Evolutionary conservation across 2,888 invertebrate genomes (phyloP).

Genomic region (Ennomos quercinarius): DNA sequence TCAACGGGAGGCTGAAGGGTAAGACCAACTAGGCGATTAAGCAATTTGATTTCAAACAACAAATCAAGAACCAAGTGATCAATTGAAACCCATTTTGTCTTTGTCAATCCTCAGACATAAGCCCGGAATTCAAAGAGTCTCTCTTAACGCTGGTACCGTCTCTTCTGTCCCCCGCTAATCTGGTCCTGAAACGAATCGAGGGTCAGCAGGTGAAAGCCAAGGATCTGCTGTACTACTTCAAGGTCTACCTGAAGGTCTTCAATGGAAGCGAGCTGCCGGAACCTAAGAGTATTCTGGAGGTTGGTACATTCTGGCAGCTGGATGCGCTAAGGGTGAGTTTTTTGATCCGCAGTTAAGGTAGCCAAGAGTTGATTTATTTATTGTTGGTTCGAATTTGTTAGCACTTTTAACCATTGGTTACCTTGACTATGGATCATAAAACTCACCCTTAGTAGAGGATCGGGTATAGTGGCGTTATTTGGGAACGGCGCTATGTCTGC

Average conservation of each 20-base stretch:
- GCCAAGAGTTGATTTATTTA: too few relatives aligned
- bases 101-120: conserved; percentile 89
- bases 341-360: too few relatives aligned
- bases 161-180: conserved; percentile 93
- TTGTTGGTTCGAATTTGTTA: too few relatives aligned
- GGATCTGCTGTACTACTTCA: conserved; percentile 98
- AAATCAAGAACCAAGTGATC: too few relatives aligned
- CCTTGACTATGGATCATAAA: too few relatives aligned
- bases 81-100: too few relatives aligned
- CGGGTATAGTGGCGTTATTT: too few relatives aligned
- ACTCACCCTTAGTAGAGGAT: too few relatives aligned
- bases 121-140: conserved; percentile 94
- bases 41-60: too few relatives aligned
- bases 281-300: conserved; percentile 98
- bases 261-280: conserved; percentile 98
- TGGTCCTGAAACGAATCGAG: conserved; percentile 97
- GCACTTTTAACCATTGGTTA: too few relatives aligned
- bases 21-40: neutral
- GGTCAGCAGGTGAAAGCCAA: conserved; percentile 96
- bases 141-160: conserved; percentile 93
- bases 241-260: conserved; percentile 98
- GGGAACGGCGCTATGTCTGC: too few relatives aligned
- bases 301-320: conserved; percentile 64
- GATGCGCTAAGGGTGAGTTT: too few relatives aligned
- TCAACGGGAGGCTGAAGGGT: conserved; percentile 95